Percentiles rank a stretch among this genome's conserved stretches.
Conservation (phyloP, 2,888 invertebrate species). For the Margaritifera margaritifera region DNA sequence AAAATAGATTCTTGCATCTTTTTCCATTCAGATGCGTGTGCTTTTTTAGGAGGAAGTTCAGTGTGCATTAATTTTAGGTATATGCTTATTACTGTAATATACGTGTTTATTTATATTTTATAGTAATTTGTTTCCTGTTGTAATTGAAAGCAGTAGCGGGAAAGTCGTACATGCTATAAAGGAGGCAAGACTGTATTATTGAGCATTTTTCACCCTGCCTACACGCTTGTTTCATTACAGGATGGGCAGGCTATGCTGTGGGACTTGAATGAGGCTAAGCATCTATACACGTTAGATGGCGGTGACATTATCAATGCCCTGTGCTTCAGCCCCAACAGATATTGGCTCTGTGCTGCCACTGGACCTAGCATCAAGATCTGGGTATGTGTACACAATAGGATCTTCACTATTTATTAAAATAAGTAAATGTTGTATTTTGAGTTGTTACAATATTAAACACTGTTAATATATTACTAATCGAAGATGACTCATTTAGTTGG, state of each 20-base stretch:
- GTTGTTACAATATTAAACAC: no score
- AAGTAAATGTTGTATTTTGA: no score
- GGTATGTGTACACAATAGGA: conserved; percentile 76
- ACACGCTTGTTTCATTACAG: conserved; percentile 70
- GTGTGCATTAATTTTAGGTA: no score
- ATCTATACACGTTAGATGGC: conserved; percentile 98
- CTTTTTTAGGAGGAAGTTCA: no score
- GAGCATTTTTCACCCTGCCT: not conserved
- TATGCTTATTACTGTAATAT: no score
- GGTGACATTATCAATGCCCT: conserved; percentile 98
- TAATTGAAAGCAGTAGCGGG: no score
- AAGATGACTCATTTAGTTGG: no score
- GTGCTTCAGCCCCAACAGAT: conserved; percentile 99
- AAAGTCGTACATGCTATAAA: not conserved
- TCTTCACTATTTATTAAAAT: no score
- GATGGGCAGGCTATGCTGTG: conserved; percentile 99
- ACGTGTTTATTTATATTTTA: not conserved
- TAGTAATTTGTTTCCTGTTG: no score
- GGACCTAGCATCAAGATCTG: conserved; percentile 99
- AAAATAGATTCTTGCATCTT: no score
- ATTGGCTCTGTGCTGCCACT: conserved; percentile 99
- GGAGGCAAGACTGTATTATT: not conserved
- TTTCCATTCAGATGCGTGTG: no score
- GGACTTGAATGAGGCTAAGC: conserved; percentile 99
- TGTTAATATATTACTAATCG: no score